Conservation (phyloP, 2,797 vertebrate species). For the Tangara arthus region DNA sequence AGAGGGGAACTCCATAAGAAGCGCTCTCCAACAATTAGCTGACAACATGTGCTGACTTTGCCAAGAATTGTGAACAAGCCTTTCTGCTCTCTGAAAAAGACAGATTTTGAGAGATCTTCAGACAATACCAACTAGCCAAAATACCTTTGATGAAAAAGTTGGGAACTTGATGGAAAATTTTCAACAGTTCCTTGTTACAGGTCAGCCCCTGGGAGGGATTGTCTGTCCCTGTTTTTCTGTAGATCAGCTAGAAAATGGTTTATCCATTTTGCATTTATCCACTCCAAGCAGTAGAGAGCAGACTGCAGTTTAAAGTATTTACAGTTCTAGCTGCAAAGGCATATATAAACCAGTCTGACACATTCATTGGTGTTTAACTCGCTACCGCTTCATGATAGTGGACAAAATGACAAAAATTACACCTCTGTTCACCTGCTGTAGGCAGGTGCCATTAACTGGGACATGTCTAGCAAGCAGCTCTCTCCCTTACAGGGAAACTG, state of each 20-base stretch:
- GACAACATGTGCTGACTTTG: not conserved
- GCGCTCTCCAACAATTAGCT: not conserved
- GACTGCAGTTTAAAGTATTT: not conserved
- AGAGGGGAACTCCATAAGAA: not conserved
- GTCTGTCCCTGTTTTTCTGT: not conserved
- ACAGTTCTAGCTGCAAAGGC: not conserved
- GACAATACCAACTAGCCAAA: not conserved
- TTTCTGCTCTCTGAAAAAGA: not conserved
- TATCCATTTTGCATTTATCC: not conserved
- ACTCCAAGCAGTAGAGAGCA: not conserved
- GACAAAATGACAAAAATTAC: not conserved
- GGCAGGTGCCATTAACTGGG: not conserved
- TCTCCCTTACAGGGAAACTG: not conserved
- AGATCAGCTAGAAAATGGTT: not conserved
- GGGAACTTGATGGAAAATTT: not conserved
- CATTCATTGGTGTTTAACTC: not conserved
- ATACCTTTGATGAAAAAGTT: not conserved
- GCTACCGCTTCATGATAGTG: not conserved
- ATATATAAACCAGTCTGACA: not conserved
- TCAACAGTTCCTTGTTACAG: not conserved
- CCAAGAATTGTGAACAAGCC: not conserved
- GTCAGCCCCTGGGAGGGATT: not conserved
- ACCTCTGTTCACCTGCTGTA: not conserved
- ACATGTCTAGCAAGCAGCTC: not conserved
- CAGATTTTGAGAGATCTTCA: not conserved